Evolutionary conservation across 2,888 invertebrate species (phyloP).

Genomic region (Lycophotia porphyrea): DNA sequence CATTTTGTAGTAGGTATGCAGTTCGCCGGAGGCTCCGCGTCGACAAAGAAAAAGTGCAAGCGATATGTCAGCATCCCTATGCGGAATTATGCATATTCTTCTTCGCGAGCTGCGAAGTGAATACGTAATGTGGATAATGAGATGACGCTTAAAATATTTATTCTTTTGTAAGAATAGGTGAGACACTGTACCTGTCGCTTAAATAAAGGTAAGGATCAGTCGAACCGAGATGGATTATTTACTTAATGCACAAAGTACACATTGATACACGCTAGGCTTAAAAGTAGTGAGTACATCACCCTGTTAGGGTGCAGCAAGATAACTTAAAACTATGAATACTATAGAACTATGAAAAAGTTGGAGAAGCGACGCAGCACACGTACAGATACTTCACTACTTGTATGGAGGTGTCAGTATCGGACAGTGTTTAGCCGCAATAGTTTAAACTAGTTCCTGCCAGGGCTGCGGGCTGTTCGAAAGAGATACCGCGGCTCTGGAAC

Average conservation of each 20-base stretch:
- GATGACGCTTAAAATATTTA: constrained; percentile 44
- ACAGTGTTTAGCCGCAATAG: too few relatives aligned
- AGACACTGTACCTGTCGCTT: background rate
- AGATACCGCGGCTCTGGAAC: too few relatives aligned
- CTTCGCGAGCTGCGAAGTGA: constrained; percentile 54
- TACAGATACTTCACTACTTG: background rate
- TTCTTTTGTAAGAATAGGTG: constrained; percentile 1
- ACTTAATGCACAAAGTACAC: too few relatives aligned
- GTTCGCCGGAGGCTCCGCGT: constrained; percentile 60
- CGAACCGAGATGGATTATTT: background rate
- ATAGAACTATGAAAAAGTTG: too few relatives aligned
- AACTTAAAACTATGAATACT: too few relatives aligned
- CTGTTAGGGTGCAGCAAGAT: too few relatives aligned
- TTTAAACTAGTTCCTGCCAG: too few relatives aligned
- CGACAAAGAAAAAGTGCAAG: constrained; percentile 76
- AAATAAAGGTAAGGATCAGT: background rate
- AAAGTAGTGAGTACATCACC: too few relatives aligned
- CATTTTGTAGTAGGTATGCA: constrained; percentile 66
- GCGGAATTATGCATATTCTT: constrained; percentile 67
- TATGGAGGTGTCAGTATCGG: background rate
- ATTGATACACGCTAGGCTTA: too few relatives aligned
- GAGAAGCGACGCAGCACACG: too few relatives aligned
- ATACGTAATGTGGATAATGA: constrained; percentile 58
- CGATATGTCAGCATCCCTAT: constrained; percentile 69
- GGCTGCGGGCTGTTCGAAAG: too few relatives aligned